phyloP scores from a whole-genome alignment of 2,113 vertebrate genomes.

The Ornithorhynchus anatinus region DNA sequence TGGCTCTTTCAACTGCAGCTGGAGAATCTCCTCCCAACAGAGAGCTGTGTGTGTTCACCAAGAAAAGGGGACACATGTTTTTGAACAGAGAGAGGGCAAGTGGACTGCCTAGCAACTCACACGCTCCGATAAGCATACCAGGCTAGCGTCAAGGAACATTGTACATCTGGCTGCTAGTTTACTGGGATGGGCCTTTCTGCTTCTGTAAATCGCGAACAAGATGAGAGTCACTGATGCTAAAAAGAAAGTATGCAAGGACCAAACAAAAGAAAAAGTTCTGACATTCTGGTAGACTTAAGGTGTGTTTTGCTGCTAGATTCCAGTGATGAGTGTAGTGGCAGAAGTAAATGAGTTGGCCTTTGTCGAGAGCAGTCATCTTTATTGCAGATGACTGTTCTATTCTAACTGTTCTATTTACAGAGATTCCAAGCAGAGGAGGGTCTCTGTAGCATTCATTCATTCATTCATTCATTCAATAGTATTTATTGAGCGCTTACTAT shows the following conservation, averaged over 20 bases:
- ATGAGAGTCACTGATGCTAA: neutral
- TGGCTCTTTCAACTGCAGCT: no score
- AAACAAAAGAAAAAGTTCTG: neutral
- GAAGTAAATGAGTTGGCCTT: neutral
- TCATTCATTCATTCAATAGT: no score
- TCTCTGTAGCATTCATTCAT: neutral
- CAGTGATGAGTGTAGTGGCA: neutral
- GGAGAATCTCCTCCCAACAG: neutral
- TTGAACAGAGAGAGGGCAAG: neutral
- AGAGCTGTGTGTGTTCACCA: neutral
- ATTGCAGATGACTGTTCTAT: neutral
- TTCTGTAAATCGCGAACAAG: neutral
- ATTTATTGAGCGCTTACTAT: no score
- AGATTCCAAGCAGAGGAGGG: neutral
- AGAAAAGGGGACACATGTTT: neutral
- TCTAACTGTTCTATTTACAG: neutral
- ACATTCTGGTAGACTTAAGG: neutral
- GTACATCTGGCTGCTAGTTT: neutral
- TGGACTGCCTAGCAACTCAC: neutral
- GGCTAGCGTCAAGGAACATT: neutral
- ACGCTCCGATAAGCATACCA: neutral
- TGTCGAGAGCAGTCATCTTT: neutral
- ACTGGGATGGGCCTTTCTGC: accelerated
- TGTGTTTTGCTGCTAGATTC: neutral
- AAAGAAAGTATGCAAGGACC: neutral